phyloP scores from a whole-genome alignment of 2,888 invertebrate species.

The Axea sp. region DNA sequence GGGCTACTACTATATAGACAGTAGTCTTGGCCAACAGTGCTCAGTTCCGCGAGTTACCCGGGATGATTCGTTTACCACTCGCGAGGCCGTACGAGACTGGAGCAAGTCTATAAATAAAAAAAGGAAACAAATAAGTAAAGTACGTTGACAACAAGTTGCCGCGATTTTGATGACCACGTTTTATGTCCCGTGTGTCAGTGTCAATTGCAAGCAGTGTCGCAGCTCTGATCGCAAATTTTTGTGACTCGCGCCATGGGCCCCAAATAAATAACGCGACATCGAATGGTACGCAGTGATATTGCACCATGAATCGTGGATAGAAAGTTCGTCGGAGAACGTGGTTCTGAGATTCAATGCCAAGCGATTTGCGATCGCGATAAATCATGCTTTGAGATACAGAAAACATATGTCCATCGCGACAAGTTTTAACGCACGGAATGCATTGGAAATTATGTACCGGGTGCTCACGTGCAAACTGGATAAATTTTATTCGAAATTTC shows the following conservation, averaged over 20 bases:
- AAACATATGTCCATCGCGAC: too few species aligned
- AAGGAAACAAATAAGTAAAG: neutral
- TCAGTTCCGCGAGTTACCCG: constrained; percentile 63
- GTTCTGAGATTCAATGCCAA: too few species aligned
- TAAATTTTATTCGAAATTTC: too few species aligned
- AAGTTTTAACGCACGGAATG: too few species aligned
- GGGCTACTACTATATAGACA: constrained; percentile 58
- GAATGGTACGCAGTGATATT: constrained; percentile 1
- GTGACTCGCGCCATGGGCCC: constrained; percentile 18
- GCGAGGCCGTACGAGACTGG: constrained; percentile 28
- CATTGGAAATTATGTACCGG: too few species aligned
- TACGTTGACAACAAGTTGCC: too few species aligned
- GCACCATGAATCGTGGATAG: too few species aligned
- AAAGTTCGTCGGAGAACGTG: too few species aligned
- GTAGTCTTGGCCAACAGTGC: constrained; percentile 55
- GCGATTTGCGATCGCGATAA: neutral
- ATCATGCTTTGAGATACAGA: too few species aligned
- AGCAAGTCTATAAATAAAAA: neutral
- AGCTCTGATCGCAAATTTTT: constrained; percentile 30
- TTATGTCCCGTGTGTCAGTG: constrained; percentile 34
- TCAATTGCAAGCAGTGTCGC: constrained; percentile 20
- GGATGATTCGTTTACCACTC: constrained; percentile 54
- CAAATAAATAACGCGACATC: constrained; percentile 13
- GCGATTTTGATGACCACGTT: constrained; percentile 5
- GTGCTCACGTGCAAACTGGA: too few species aligned